Evolutionary conservation across 2,113 vertebrate species (phyloP).

Genomic region (Ondatra zibethicus): DNA sequence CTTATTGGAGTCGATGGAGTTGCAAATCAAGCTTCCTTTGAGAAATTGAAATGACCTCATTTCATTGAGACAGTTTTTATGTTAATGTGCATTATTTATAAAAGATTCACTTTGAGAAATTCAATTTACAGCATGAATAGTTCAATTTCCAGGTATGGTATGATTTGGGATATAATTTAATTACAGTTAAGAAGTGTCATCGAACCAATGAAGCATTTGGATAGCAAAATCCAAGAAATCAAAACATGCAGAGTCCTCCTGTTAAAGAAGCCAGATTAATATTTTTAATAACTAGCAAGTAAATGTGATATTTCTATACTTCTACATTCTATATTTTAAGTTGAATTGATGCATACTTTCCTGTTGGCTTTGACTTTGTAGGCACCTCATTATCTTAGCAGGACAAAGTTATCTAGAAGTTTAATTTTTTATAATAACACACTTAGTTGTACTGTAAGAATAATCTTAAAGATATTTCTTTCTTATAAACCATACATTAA

Average conservation of each 20-base stretch:
- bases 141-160: slow-evolving; percentile 86
- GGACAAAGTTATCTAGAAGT: background rate
- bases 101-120: slow-evolving; percentile 84
- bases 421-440: slow-evolving; percentile 58
- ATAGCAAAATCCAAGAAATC: slow-evolving; percentile 82
- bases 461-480: slow-evolving; percentile 61
- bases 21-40: slow-evolving; percentile 78
- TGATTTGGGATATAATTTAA: slow-evolving; percentile 83
- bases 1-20: slow-evolving; percentile 70
- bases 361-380: slow-evolving; percentile 54
- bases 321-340: slow-evolving; percentile 71
- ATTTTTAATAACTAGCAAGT: slow-evolving; percentile 65
- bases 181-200: slow-evolving; percentile 85
- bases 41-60: slow-evolving; percentile 79
- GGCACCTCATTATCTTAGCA: background rate
- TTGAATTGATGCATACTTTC: slow-evolving; percentile 52
- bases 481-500: slow-evolving; percentile 73
- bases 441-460: slow-evolving; percentile 40
- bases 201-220: slow-evolving; percentile 78
- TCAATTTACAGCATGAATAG: slow-evolving; percentile 88
- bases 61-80: slow-evolving; percentile 80
- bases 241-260: slow-evolving; percentile 73
- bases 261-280: slow-evolving; percentile 70
- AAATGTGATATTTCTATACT: background rate
- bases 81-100: slow-evolving; percentile 84